Conservation (phyloP, 2,113 vertebrate species). For the Chloropsis cyanopogon region DNA sequence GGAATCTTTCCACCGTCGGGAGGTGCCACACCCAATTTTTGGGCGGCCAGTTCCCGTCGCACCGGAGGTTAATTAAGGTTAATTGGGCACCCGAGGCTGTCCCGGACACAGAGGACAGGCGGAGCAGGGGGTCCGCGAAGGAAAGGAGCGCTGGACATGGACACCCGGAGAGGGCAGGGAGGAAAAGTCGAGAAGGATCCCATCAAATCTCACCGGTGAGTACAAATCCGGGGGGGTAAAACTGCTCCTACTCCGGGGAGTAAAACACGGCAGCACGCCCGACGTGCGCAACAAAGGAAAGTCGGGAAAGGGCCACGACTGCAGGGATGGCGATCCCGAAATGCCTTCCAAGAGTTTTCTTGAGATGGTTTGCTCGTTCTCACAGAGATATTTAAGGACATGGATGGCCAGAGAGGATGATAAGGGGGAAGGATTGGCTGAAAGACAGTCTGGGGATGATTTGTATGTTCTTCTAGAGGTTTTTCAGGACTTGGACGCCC, state of each 20-base stretch:
- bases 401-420: not conserved
- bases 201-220: not conserved
- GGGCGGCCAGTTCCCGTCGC: not conserved
- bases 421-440: not conserved
- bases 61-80: too few species aligned
- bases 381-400: not conserved
- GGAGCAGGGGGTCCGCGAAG: not conserved
- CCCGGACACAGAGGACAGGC: not conserved
- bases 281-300: not conserved
- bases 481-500: not conserved
- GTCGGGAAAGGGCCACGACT: accelerated
- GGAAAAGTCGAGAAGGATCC: not conserved
- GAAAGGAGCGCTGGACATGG: not conserved
- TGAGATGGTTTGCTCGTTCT: not conserved
- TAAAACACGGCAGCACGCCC: accelerated
- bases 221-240: too few species aligned
- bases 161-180: not conserved
- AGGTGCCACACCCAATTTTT: not conserved
- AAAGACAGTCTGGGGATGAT: too few species aligned
- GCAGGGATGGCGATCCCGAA: not conserved
- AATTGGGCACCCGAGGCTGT: too few species aligned
- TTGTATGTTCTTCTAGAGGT: not conserved
- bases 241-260: too few species aligned
- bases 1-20: not conserved
- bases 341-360: not conserved